These are phyloP conservation scores for Theonella swinhoei DNA, from an alignment of 37 sponge, comb jelly and placozoan genomes.

Conservation along the genomic window DNA sequence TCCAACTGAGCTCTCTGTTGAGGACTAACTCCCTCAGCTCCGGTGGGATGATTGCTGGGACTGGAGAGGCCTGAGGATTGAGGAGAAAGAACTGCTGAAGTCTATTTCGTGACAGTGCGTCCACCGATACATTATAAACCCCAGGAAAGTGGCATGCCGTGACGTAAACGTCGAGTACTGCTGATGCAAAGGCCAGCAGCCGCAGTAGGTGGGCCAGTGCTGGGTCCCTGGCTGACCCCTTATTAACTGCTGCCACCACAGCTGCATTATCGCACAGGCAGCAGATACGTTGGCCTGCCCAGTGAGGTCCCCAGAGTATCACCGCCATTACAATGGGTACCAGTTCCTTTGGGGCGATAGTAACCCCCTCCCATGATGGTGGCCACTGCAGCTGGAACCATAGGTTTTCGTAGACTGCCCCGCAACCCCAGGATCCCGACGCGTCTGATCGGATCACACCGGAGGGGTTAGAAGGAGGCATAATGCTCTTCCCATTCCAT, in stretches of 20 bases:
- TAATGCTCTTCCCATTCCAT: conserved; percentile 39
- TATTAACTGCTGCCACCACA: no score
- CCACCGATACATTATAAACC: not conserved
- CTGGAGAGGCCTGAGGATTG: conserved; percentile 6
- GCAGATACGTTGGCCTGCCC: no score
- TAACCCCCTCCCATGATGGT: not conserved
- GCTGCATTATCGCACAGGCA: no score
- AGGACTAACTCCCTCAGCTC: not conserved
- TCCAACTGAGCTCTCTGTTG: conserved; percentile 33
- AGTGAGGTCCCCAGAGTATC: conserved; percentile 2
- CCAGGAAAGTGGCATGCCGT: conserved; percentile 8
- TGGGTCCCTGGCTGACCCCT: no score
- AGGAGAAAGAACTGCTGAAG: conserved; percentile 3
- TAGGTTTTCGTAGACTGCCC: conserved; percentile 1
- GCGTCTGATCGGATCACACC: conserved; percentile 27
- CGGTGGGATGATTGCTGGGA: not conserved
- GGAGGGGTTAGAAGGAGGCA: not conserved
- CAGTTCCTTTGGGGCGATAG: conserved; percentile 33
- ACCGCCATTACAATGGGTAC: conserved; percentile 10
- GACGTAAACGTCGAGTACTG: not conserved
- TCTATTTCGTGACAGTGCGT: conserved; percentile 10
- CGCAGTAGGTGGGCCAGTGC: conserved; percentile 15
- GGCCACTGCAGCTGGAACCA: no score
- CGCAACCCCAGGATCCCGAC: conserved; percentile 50
- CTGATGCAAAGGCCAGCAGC: conserved; percentile 4